Conservation (phyloP, 2,113 vertebrate genomes). For the Urocynchramus pylzowi region DNA sequence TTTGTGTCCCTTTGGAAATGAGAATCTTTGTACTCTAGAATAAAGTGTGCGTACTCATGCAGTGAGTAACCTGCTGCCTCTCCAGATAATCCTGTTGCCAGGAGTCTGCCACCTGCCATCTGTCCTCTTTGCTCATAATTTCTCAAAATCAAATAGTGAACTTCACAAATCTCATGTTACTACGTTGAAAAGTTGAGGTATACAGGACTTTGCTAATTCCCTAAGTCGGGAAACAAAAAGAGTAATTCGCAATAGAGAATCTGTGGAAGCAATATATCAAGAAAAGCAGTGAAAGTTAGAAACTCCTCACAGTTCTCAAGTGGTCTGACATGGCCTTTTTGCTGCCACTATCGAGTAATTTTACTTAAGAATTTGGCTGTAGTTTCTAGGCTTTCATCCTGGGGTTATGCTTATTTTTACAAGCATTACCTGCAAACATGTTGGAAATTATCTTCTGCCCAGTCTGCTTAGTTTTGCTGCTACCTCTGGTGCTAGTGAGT, state of each 20-base stretch:
- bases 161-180: neutral
- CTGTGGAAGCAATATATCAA: neutral
- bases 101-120: neutral
- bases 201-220: neutral
- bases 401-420: neutral
- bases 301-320: neutral
- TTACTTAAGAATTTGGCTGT: neutral
- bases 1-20: neutral
- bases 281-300: neutral
- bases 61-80: neutral
- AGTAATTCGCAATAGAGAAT: neutral
- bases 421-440: neutral
- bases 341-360: accelerated
- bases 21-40: neutral
- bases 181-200: neutral
- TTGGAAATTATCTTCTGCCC: neutral
- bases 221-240: neutral
- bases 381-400: neutral
- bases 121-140: neutral
- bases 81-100: neutral
- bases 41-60: neutral
- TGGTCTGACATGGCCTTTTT: accelerated
- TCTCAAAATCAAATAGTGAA: neutral
- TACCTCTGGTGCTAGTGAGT: neutral
- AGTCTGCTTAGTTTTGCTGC: neutral